phyloP scores from a whole-genome alignment of 2,888 invertebrate species.

The Biston betularia region DNA sequence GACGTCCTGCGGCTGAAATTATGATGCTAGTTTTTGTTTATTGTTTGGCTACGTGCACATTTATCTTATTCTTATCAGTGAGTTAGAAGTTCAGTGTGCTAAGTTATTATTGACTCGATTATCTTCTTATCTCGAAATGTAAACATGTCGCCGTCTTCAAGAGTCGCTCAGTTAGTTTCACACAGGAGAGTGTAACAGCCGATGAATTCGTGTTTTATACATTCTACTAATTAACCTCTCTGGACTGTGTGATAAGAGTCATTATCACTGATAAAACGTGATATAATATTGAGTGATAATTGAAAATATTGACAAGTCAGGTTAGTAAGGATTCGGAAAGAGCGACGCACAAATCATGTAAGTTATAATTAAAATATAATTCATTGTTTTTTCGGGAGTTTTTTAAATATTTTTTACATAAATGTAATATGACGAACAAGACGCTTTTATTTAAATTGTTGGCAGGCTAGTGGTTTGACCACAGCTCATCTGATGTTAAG shows the following conservation, averaged over 20 bases:
- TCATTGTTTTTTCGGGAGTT: not conserved
- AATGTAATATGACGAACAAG: too few relatives aligned
- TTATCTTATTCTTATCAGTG: slow-evolving; percentile 12
- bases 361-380: slow-evolving; percentile 12
- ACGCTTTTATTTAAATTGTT: too few relatives aligned
- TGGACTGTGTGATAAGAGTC: slow-evolving; percentile 4
- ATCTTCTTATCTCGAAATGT: slow-evolving; percentile 34
- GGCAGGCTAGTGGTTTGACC: too few relatives aligned
- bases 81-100: slow-evolving; percentile 8
- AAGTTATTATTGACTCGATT: slow-evolving; percentile 23
- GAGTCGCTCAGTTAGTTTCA: slow-evolving; percentile 24
- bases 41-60: not conserved
- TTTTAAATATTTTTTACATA: too few relatives aligned
- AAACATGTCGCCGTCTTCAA: slow-evolving; percentile 17
- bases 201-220: slow-evolving; percentile 2
- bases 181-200: slow-evolving; percentile 18
- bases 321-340: slow-evolving; percentile 4
- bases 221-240: not conserved
- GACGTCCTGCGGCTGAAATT: too few relatives aligned
- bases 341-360: slow-evolving; percentile 27
- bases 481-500: too few relatives aligned
- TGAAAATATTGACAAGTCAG: not conserved
- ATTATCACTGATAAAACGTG: slow-evolving; percentile 12
- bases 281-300: slow-evolving; percentile 11
- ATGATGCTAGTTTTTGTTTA: too few relatives aligned